Evolutionary conservation across 2,113 vertebrate genomes (phyloP), one percentile per base, ranked within the genome.

Genomic region (Eulemur rufifrons): DNA sequence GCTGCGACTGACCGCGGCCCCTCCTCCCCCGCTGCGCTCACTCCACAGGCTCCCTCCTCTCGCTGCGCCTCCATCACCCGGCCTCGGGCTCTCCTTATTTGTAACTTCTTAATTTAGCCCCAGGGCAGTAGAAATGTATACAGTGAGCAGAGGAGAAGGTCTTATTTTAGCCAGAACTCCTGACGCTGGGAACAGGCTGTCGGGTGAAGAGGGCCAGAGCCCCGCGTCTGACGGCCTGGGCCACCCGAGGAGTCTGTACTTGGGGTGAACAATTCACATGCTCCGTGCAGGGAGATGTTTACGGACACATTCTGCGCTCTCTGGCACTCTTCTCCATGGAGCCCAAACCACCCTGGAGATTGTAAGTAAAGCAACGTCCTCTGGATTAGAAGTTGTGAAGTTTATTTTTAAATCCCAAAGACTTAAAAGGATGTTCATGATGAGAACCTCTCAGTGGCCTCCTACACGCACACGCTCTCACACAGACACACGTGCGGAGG

Each of bases 31-130:
- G 32, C 56, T 0, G 2, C 0, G 0, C 37, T 68, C 63, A 25
- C 45, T 61, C 83, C 89, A 69, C 12, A 39, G 68, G 54, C 77
- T 87, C 6, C n/a, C 59, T 64, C 82, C 63, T 86, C 77, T 42
- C 61, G 32, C 73, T 82, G 92, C 59, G 74, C 63, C 47, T 71
- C 54, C 47, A 25, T 32, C 78, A 68, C 82, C 56, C 63, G 39
- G 63, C 64, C 80, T 82, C 56, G 0, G 96, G 64, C 50, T 93
- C 88, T 96, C 95, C 94, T 96, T 97, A 97, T 97, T 96, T 96
- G 95, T 94, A 96, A 94, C 77, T 64, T 96, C 96, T 95, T 95
- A 95, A 97, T 96, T 96, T 96, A 97, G 95, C 95, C 25, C 76
- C 74, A 63, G 56, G 77, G 82, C 47, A 66, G 89, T 1, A 86